phyloP scores from a whole-genome alignment of 2,888 invertebrate species.

The Exephanes ischioxanthus region DNA sequence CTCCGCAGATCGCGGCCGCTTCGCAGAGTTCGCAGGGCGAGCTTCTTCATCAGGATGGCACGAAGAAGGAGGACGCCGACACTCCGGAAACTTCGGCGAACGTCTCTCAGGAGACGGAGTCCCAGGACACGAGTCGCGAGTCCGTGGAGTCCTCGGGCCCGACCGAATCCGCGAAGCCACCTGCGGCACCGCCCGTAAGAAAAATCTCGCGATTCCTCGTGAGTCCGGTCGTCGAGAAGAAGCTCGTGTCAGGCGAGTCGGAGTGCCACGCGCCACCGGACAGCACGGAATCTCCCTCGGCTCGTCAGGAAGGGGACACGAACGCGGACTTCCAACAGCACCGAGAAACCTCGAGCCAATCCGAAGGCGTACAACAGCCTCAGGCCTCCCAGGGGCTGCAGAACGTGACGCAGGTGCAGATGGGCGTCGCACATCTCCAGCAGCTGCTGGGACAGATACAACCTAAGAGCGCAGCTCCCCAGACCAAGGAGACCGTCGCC shows the following conservation, averaged over 20 bases:
- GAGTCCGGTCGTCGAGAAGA: slow-evolving; percentile 90
- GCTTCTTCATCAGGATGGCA: background rate
- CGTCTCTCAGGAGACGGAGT: slow-evolving; percentile 65
- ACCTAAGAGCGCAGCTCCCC: slow-evolving; percentile 64
- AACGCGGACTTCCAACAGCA: background rate
- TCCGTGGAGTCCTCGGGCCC: slow-evolving; percentile 41
- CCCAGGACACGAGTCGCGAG: slow-evolving; percentile 62
- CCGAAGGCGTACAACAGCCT: slow-evolving; percentile 64
- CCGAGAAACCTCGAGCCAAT: background rate
- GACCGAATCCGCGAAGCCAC: slow-evolving; percentile 71
- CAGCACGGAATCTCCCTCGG: background rate
- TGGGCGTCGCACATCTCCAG: slow-evolving; percentile 48
- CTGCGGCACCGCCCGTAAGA: slow-evolving; percentile 86
- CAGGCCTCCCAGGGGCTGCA: slow-evolving; percentile 64
- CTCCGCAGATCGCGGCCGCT: background rate
- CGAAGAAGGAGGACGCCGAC: slow-evolving; percentile 54
- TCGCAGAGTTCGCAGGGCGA: background rate
- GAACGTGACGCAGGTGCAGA: slow-evolving; percentile 70
- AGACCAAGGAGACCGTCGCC: slow-evolving; percentile 72
- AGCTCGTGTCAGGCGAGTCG: slow-evolving; percentile 80
- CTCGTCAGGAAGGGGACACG: slow-evolving; percentile 21
- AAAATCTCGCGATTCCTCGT: slow-evolving; percentile 94
- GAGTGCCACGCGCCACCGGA: slow-evolving; percentile 37
- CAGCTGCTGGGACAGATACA: slow-evolving; percentile 58
- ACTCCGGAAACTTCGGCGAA: slow-evolving; percentile 53